Conservation (phyloP, 2,797 vertebrate genomes). For the Acomys russatus region DNA sequence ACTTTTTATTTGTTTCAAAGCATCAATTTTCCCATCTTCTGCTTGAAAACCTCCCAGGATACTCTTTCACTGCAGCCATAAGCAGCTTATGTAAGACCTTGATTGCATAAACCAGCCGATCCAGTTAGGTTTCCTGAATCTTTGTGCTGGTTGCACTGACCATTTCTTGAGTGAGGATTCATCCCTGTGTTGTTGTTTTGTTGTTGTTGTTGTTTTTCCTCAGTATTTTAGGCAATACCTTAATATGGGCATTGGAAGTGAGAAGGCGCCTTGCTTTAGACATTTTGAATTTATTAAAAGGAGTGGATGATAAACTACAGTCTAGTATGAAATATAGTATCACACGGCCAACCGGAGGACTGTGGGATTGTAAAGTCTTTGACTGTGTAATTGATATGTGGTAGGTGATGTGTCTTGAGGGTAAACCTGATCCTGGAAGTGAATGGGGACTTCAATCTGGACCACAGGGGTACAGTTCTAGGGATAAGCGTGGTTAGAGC, state of each 20-base stretch:
- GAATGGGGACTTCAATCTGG: background rate
- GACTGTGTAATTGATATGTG: background rate
- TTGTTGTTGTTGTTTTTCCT: background rate
- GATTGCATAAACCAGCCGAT: background rate
- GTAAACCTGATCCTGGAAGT: background rate
- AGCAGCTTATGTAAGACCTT: background rate
- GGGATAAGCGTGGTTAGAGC: background rate
- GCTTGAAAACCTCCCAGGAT: constrained; percentile 4
- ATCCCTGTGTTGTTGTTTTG: background rate
- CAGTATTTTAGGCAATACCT: background rate
- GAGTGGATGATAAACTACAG: background rate
- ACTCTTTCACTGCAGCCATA: background rate
- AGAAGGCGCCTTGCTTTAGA: constrained; percentile 22
- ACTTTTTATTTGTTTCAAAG: constrained; percentile 43
- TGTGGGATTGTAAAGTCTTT: background rate
- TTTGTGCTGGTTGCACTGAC: background rate
- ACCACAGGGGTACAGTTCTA: background rate
- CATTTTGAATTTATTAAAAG: constrained; percentile 4
- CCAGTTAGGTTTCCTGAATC: background rate
- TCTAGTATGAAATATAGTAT: background rate
- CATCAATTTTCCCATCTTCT: background rate
- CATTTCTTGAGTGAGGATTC: background rate
- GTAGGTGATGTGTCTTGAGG: background rate
- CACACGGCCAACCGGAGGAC: background rate
- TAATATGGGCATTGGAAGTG: constrained; percentile 16